Evolutionary conservation across 2,797 vertebrate species (phyloP).

Genomic region (Ptychadena robeensis): DNA sequence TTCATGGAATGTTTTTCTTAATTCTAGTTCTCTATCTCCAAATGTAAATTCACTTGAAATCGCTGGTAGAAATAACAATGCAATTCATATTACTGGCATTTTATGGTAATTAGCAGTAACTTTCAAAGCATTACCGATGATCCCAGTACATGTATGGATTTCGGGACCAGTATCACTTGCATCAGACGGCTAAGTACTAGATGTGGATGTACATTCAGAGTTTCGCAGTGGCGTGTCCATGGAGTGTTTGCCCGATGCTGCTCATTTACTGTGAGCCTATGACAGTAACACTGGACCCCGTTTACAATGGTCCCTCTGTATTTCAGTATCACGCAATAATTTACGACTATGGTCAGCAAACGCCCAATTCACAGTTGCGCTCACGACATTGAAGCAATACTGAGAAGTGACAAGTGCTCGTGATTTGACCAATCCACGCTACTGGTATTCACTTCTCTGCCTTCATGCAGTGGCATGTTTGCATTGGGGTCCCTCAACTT

Average conservation of each 20-base stretch:
- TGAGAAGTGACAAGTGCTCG: constrained; percentile 43
- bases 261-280: background rate
- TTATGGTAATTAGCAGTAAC: constrained; percentile 1
- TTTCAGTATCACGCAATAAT: constrained; percentile 2
- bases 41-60: background rate
- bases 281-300: background rate
- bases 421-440: constrained; percentile 24
- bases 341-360: background rate
- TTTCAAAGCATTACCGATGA: background rate
- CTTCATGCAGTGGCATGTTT: constrained; percentile 12
- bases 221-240: no score
- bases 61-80: constrained; percentile 5
- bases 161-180: background rate
- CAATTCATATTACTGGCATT: background rate
- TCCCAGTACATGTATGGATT: constrained; percentile 14
- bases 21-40: background rate
- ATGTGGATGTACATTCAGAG: background rate
- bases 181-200: background rate
- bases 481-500: no score
- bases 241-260: background rate
- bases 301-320: background rate
- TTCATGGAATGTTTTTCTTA: constrained; percentile 6
- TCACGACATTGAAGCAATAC: background rate
- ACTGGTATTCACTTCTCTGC: background rate
- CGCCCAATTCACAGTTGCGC: background rate